Evolutionary conservation across 1,140 invertebrate species (phyloP), one percentile per base, ranked within the genome.

Genomic region (Ceratina japonica): DNA sequence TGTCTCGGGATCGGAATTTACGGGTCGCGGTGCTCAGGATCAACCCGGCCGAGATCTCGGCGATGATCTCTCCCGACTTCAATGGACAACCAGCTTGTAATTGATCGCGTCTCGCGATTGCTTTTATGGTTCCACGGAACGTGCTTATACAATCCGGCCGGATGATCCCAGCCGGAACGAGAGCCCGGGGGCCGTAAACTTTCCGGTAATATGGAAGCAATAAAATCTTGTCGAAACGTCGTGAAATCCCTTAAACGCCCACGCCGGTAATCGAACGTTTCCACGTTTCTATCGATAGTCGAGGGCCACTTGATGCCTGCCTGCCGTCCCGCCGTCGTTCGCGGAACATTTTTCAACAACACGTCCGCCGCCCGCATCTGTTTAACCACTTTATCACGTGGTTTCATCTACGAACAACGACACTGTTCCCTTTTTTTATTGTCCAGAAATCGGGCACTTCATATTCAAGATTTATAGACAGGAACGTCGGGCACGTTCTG

Each of bases 41-140:
- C 74, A n/a, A 83, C 69, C 56, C 7, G 37, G 37, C 2, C 54
- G 61, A 65, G 37, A 44, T 44, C 37, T 80, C 58, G 58, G 8
- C 71, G 79, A 83, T 77, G 81, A 81, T 75, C 85, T 82, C 73
- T 27, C 37, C 37, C 66, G n/a, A 51, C 59, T 31, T 58, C 44
- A 69, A 24, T 31, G 58, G 70, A 52, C 69, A 81, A 65, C 49
- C 69, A 69, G 65, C 51, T 61, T 69, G 79, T 82, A 85, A 89
- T 89, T 84, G 88, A 84, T 86, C 83, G 87, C 66, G 77, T 80
- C 81, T 79, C 86, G 78, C 84, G 84, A 80, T 87, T 58, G 66
- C 75, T 79, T 79, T 84, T 83, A 75, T 66, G 70, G 70, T 65
- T 68, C 24, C 51, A 69, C 68, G 77, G 73, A 65, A 64, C 54